Base-by-base conservation (phyloP, 2,888 invertebrate genomes). In the Linnaemya tessellans region DNA sequence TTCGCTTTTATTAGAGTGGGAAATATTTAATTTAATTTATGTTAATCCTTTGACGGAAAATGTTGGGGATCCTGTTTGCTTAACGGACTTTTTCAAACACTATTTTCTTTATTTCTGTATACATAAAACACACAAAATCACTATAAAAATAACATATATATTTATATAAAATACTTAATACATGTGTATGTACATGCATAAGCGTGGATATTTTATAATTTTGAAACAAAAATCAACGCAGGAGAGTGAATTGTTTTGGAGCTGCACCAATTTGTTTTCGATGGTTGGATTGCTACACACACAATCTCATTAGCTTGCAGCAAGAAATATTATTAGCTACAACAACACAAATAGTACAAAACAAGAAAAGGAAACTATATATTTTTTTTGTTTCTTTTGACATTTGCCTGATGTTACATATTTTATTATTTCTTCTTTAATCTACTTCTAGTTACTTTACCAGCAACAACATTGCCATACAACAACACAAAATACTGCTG, bases 391-490 rank as follows among this genome's bases (percentile, higher is more conserved):
- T n/a, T 71, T 54, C 38, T 67, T 71, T 80, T 84, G 80, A 73
- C 84, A 80, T 80, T 80, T 84, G 73, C 67, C 58, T 74, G 67
- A 9, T 84, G 51, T 74, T 81, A 30, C 30, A 30, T 30, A 75
- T 68, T 80, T 56, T 65, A 64, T 80, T 67, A 30, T 43, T 84
- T 62, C 51, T 80, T 60, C 46, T 77, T 75, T 65, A 38, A 65
- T n/a, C 41, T 71, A 65, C 71, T 77, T 54, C 67, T 80, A 71
- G 75, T 84, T 84, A 80, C 75, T 71, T 74, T 75, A 71, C 41
- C 58, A 68, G 67, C 78, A 68, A 25, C 56, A 77, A 30, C 43
- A 73, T n/a, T n/a, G n/a, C n/a, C n/a, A n/a, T n/a, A 49, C 38
- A 67, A 68, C 67, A 75, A 65, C 49, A 62, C 25, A 38, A 15